Percentiles rank a stretch among this genome's conserved stretches.
phyloP scores from a whole-genome alignment of 2,113 vertebrate genomes.

The Indicator indicator region DNA sequence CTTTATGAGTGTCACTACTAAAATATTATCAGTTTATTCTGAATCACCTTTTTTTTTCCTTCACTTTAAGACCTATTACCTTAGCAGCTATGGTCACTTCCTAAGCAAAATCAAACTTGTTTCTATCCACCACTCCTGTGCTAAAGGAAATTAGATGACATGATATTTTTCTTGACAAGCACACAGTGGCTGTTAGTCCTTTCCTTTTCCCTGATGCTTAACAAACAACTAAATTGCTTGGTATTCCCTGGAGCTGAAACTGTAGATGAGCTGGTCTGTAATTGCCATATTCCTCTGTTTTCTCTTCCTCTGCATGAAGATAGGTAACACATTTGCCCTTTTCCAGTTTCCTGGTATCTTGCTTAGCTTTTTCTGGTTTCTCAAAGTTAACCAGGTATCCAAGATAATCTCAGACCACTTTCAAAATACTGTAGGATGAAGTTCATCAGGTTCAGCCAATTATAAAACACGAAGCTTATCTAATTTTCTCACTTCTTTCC shows the following conservation, averaged over 20 bases:
- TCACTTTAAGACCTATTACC: not conserved
- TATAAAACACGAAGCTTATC: conserved; percentile 34
- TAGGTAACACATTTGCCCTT: not conserved
- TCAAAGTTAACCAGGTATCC: conserved; percentile 35
- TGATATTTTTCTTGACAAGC: not conserved
- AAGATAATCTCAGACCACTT: conserved; percentile 42
- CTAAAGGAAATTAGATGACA: conserved; percentile 2
- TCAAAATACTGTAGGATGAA: conserved; percentile 35
- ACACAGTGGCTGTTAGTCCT: not conserved
- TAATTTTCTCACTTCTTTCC: conserved; percentile 45
- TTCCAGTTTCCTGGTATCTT: not conserved
- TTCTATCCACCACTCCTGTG: not conserved
- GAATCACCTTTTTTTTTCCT: not conserved
- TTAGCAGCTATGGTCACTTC: not conserved
- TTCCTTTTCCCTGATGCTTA: not conserved
- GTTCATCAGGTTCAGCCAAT: conserved; percentile 62
- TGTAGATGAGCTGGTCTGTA: not conserved
- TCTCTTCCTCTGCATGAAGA: not conserved
- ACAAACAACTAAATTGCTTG: not conserved
- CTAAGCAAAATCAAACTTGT: not conserved
- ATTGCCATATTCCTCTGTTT: not conserved
- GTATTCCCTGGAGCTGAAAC: conserved; percentile 25
- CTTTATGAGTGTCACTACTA: not conserved
- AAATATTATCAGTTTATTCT: not conserved
- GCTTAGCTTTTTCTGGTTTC: not conserved